Percentiles rank a stretch among this genome's conserved stretches.
phyloP scores from a whole-genome alignment of 2,113 vertebrate species.

The Porphyrio hochstetteri region DNA sequence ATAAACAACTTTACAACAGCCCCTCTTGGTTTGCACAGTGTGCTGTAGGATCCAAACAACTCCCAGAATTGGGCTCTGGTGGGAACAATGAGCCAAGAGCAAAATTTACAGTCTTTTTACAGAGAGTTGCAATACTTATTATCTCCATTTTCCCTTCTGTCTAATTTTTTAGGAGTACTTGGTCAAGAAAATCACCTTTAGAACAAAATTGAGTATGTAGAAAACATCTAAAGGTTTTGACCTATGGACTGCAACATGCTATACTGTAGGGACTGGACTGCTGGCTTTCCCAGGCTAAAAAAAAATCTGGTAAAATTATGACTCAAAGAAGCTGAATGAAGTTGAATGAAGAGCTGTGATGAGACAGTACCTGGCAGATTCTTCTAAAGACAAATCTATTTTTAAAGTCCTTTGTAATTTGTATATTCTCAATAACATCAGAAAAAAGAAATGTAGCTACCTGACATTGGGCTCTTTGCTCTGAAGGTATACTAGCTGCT shows the following conservation, averaged over 20 bases:
- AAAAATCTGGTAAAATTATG: not conserved
- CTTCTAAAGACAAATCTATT: not conserved
- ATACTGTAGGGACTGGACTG: not conserved
- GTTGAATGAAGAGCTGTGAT: not conserved
- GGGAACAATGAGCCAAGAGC: not conserved
- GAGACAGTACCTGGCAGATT: not conserved
- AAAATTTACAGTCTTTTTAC: not conserved
- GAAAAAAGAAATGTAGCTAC: not conserved
- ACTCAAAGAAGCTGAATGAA: not conserved
- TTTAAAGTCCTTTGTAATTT: not conserved
- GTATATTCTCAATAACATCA: not conserved
- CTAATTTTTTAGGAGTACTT: not conserved
- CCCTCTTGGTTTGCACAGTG: not conserved
- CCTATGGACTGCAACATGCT: not conserved
- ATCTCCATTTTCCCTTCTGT: not conserved
- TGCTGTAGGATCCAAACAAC: not conserved
- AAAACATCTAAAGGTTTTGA: not conserved
- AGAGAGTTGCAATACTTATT: not conserved
- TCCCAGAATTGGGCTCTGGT: not conserved
- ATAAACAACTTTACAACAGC: not conserved
- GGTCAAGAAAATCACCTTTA: not conserved
- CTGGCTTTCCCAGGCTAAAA: not conserved
- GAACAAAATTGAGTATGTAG: not conserved
- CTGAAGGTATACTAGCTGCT: not conserved
- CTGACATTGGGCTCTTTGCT: not conserved